A percentile compares a stretch with the other conserved stretches of the same genome.
Conservation (phyloP, 1,140 invertebrate genomes). For the Pseudomyrmex dendroicus region DNA sequence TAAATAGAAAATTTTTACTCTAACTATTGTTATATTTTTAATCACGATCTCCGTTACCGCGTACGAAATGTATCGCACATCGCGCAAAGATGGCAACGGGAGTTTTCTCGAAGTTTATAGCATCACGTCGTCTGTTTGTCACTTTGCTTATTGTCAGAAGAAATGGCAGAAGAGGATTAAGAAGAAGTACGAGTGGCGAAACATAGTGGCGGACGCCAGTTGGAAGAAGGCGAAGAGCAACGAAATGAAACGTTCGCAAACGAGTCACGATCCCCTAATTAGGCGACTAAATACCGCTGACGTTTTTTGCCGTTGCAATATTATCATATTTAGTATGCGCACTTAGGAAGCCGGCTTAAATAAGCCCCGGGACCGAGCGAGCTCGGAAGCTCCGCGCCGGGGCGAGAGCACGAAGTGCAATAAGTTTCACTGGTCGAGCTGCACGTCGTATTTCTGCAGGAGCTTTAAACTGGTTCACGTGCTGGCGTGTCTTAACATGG, state of each 20-base stretch:
- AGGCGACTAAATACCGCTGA: constrained; percentile 85
- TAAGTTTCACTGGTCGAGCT: constrained; percentile 83
- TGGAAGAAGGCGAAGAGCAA: constrained; percentile 75
- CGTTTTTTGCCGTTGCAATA: constrained; percentile 85
- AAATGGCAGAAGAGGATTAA: constrained; percentile 77
- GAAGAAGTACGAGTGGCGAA: constrained; percentile 54
- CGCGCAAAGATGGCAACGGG: not conserved
- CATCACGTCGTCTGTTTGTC: constrained; percentile 71
- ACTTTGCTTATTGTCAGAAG: constrained; percentile 73
- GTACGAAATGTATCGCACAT: not conserved
- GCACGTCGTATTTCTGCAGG: constrained; percentile 79
- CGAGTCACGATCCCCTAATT: constrained; percentile 85
- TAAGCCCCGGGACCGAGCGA: constrained; percentile 80
- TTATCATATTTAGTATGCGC: constrained; percentile 86
- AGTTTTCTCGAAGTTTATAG: constrained; percentile 55
- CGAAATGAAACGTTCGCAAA: constrained; percentile 84
- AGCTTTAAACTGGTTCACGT: constrained; percentile 68
- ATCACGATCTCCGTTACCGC: not conserved
- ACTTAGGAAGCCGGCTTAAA: constrained; percentile 85
- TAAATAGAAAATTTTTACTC: not conserved
- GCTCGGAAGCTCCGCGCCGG: constrained; percentile 75
- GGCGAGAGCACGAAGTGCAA: constrained; percentile 81
- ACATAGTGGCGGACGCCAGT: constrained; percentile 37
- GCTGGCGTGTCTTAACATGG: constrained; percentile 21
- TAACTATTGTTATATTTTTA: not conserved